Conservation (phyloP, 2,113 vertebrate species). For the Gavialis gangeticus region DNA sequence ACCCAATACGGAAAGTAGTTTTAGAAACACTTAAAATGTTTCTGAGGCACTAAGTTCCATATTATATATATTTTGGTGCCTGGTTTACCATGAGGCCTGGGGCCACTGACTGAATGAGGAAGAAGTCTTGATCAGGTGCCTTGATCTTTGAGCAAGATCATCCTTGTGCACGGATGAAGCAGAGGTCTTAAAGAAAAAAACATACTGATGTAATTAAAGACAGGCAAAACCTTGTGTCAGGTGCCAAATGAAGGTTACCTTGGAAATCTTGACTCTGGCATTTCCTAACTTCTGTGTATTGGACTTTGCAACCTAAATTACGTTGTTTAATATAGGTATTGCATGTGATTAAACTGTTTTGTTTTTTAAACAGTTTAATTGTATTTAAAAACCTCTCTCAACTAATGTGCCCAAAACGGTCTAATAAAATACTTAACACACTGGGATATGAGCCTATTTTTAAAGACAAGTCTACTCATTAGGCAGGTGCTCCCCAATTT, state of each 20-base stretch:
- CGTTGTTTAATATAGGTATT: background rate
- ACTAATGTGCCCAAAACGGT: background rate
- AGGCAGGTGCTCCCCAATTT: conserved; percentile 13
- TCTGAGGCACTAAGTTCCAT: conserved; percentile 6
- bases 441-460: background rate
- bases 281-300: background rate
- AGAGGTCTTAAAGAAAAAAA: background rate
- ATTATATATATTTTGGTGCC: background rate
- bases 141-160: background rate
- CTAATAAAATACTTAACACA: background rate
- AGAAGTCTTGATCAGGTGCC: background rate
- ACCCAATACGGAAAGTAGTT: background rate
- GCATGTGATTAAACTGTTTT: conserved; percentile 34
- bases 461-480: conserved; percentile 39
- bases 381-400: conserved; percentile 42
- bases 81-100: background rate
- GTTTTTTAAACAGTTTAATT: conserved; percentile 55
- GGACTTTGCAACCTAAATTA: background rate
- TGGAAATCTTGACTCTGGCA: background rate
- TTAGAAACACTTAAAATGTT: background rate
- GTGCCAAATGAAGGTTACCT: background rate
- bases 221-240: accelerated
- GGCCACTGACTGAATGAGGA: no score
- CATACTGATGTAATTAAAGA: accelerated
- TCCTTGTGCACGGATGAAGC: background rate